Percentiles rank a stretch among this genome's conserved stretches.
phyloP scores from a whole-genome alignment of 1,140 invertebrate species.

The Pogonus chalceus region DNA sequence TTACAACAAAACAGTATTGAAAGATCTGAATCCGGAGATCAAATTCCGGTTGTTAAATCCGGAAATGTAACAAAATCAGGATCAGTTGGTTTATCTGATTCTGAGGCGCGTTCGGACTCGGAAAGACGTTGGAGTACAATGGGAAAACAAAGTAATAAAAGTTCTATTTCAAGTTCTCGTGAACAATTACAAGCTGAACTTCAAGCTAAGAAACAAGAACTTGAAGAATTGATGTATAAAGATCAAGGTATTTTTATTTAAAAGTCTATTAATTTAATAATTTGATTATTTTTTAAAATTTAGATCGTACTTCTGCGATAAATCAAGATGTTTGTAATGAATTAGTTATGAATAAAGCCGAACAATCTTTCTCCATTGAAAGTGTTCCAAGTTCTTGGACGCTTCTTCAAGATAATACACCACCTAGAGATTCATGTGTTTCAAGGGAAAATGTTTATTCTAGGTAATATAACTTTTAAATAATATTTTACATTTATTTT shows the following conservation, averaged over 20 bases:
- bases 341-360: conserved; percentile 9
- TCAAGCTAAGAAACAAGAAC: conserved; percentile 32
- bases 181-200: conserved; percentile 26
- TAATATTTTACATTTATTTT: not conserved
- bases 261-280: not conserved
- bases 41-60: not conserved
- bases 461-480: conserved; percentile 17
- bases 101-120: not conserved
- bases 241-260: conserved; percentile 29
- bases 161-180: not conserved
- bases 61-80: not conserved
- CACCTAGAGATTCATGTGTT: conserved; percentile 16
- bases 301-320: conserved; percentile 16
- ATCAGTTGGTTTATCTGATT: not conserved
- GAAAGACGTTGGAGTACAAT: not conserved
- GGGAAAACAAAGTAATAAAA: conserved; percentile 2
- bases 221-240: conserved; percentile 38
- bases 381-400: not conserved
- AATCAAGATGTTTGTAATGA: conserved; percentile 20
- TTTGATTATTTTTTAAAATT: not conserved
- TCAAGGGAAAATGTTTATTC: conserved; percentile 16
- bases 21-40: not conserved
- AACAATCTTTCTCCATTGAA: conserved; percentile 8
- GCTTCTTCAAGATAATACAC: conserved; percentile 8
- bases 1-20: conserved; percentile 1